Percentiles rank a stretch among this genome's conserved stretches.
Conservation (phyloP, 2,113 vertebrate species). For the Synodontis membranacea region DNA sequence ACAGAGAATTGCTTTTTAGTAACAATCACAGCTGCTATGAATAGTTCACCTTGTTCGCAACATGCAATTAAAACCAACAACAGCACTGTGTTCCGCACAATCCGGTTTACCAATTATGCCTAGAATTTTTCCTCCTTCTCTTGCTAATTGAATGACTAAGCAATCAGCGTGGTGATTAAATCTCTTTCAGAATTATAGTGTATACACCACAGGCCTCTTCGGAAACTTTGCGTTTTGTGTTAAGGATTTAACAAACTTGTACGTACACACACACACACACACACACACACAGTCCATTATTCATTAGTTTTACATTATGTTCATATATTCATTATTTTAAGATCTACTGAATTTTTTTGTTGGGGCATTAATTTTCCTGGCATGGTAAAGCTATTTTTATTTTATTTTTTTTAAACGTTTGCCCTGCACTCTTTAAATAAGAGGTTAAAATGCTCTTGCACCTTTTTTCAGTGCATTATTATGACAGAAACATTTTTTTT, state of each 20-base stretch:
- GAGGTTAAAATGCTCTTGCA: too few relatives aligned
- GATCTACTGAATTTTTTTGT: not conserved
- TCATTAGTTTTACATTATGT: not conserved
- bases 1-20: constrained; percentile 64
- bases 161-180: constrained; percentile 41
- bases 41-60: constrained; percentile 68
- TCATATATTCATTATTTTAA: not conserved
- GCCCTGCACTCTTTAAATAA: too few relatives aligned
- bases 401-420: too few relatives aligned
- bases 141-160: constrained; percentile 17
- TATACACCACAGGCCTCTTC: not conserved
- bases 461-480: too few relatives aligned
- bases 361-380: not conserved
- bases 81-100: constrained; percentile 50
- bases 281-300: not conserved
- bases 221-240: too few relatives aligned
- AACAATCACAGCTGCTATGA: constrained; percentile 56
- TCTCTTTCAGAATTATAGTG: constrained; percentile 25
- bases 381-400: too few relatives aligned
- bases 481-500: not conserved
- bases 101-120: constrained; percentile 38
- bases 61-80: constrained; percentile 77
- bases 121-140: not conserved
- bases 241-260: too few relatives aligned
- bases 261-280: not conserved